Percentiles rank a stretch among this genome's conserved stretches.
Conservation (phyloP, 2,888 invertebrate species). For the Lepidochitona cinerea region DNA sequence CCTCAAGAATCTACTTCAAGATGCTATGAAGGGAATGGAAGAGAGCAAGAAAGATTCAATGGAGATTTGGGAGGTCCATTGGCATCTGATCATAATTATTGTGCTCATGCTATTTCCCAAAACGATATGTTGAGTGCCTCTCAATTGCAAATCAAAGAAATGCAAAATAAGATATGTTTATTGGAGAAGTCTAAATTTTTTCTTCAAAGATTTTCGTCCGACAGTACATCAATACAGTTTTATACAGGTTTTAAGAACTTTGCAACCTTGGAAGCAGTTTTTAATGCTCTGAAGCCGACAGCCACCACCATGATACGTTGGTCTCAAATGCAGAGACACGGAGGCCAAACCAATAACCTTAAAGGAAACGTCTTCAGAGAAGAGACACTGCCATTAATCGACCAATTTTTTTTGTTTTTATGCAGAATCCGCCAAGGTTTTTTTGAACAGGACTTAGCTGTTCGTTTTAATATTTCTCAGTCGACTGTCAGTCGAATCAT, state of each 20-base stretch:
- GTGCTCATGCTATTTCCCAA: neutral
- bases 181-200: neutral
- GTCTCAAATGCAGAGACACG: neutral
- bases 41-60: too few relatives aligned
- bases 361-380: neutral
- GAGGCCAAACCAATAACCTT: neutral
- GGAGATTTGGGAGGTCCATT: too few relatives aligned
- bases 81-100: neutral
- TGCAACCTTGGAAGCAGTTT: neutral
- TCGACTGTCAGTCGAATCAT: neutral
- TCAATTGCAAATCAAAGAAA: neutral
- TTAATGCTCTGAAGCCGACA: conserved; percentile 1
- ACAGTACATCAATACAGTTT: neutral
- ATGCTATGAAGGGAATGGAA: too few relatives aligned
- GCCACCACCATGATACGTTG: neutral
- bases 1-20: too few relatives aligned
- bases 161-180: neutral
- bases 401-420: neutral
- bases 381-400: neutral
- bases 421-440: neutral
- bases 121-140: neutral
- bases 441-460: neutral
- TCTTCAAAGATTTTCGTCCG: conserved; percentile 1
- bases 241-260: conserved; percentile 9
- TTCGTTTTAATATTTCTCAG: neutral